Conservation (phyloP, 2,888 invertebrate species). For the Hesperia comma region DNA sequence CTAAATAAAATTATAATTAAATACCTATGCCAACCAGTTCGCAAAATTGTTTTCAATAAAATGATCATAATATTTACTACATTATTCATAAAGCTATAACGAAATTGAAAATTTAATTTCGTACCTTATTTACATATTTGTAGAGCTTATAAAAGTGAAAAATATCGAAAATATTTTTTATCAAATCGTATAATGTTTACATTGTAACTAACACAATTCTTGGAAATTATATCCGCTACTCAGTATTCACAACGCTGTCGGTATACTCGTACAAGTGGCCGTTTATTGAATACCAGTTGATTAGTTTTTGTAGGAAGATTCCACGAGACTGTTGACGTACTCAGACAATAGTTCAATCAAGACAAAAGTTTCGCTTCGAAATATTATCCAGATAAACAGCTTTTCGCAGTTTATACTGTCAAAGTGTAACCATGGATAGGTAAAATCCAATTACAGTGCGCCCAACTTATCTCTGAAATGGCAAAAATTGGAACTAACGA, state of each 20-base stretch:
- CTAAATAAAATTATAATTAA: no score
- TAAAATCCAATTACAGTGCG: conserved; percentile 49
- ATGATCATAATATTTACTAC: no score
- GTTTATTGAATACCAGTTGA: conserved; percentile 33
- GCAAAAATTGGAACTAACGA: no score
- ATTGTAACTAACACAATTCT: conserved; percentile 7
- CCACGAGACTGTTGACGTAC: conserved; percentile 31
- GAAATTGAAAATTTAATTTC: no score
- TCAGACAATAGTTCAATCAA: conserved; percentile 62
- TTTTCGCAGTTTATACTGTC: conserved; percentile 64
- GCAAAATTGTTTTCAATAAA: no score
- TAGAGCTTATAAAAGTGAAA: no score
- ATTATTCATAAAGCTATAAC: no score
- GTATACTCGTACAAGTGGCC: conserved; percentile 9
- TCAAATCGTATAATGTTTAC: neutral
- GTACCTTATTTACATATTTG: no score
- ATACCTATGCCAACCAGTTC: no score
- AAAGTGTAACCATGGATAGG: conserved; percentile 54
- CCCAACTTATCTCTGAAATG: no score
- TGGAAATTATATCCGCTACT: conserved; percentile 21
- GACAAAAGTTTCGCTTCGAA: conserved; percentile 62
- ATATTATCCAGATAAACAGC: conserved; percentile 62
- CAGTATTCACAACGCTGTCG: conserved; percentile 20
- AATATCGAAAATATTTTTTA: neutral
- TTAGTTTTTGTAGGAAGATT: conserved; percentile 29